Base-by-base conservation (phyloP, 2,797 vertebrate genomes). In the Acanthiza pusilla region DNA sequence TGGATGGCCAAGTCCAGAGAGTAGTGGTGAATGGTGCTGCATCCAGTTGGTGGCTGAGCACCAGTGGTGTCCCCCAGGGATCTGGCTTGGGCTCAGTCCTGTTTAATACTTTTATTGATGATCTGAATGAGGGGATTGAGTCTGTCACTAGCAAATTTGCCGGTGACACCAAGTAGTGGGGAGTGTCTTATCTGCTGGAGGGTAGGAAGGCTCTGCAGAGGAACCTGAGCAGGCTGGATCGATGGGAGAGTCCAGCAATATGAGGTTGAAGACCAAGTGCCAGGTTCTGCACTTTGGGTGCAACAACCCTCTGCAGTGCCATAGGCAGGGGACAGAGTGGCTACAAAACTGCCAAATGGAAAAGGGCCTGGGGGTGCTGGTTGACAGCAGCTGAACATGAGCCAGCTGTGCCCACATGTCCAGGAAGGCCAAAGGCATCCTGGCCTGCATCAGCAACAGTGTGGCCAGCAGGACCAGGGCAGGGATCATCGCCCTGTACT, bases 361-460 rank as follows among this genome's bases (percentile, higher is more conserved):
- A 40, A 47, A 61, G 9, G 20, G 48, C 30, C 11, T 34, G 17
- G 40, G 8, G 30, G 7, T 77, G 21, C 30, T 77, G 34, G 13
- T 15, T 61, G 25, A 36, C 14, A 25, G 16, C n/a, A 38, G 9
- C 40, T 62, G 65, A 48, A 40, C 34, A 30, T 34, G 48, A 40
- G 13, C 34, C 40, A 61, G 1, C 0, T 61, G 29, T 20, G 38
- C 27, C 19, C 54, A n/a, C 0, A 1, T 26, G 29, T n/a, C 25
- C 19, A 47, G 16, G 29, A 77, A 21, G 5, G 13, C 34, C 34
- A 40, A 7, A 7, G 47, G 23, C 27, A 68, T 38, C 47, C 83
- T 38, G 29, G 63, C 23, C 40, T 70, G 11, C 21, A 10, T 21
- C 34, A 30, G 40, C 20, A 70, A 26, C 4, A 34, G 9, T 34